phyloP scores from a whole-genome alignment of 2,113 vertebrate species.

The Lophura nycthemera region DNA sequence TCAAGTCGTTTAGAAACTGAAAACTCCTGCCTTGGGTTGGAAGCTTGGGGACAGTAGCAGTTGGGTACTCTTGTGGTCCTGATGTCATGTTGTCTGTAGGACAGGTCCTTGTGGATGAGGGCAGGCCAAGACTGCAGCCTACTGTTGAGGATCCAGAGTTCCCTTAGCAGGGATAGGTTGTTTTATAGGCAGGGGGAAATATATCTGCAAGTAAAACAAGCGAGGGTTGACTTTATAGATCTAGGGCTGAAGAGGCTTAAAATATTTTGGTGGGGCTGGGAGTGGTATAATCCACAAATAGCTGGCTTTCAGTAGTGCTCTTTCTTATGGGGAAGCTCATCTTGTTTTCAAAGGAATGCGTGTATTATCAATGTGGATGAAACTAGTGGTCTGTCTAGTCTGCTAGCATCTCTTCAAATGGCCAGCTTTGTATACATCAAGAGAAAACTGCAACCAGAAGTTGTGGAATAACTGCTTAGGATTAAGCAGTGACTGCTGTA shows the following conservation, averaged over 20 bases:
- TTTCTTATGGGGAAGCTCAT: neutral
- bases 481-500: neutral
- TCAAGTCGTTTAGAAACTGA: neutral
- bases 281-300: neutral
- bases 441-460: neutral
- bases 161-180: accelerated
- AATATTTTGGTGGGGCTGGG: neutral
- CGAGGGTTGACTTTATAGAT: neutral
- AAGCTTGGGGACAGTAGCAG: neutral
- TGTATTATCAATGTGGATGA: neutral
- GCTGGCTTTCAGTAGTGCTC: neutral
- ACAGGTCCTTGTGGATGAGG: neutral
- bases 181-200: neutral
- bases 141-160: neutral
- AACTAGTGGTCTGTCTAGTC: neutral
- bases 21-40: neutral
- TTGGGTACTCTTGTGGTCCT: neutral
- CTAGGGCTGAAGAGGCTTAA: neutral
- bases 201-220: neutral
- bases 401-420: neutral
- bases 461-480: neutral
- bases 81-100: neutral
- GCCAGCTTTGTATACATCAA: neutral
- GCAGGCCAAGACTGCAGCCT: neutral
- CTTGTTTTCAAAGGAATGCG: neutral